Evolutionary conservation across 2,888 invertebrate species (phyloP).

Genomic region (Oscheius sp.): DNA sequence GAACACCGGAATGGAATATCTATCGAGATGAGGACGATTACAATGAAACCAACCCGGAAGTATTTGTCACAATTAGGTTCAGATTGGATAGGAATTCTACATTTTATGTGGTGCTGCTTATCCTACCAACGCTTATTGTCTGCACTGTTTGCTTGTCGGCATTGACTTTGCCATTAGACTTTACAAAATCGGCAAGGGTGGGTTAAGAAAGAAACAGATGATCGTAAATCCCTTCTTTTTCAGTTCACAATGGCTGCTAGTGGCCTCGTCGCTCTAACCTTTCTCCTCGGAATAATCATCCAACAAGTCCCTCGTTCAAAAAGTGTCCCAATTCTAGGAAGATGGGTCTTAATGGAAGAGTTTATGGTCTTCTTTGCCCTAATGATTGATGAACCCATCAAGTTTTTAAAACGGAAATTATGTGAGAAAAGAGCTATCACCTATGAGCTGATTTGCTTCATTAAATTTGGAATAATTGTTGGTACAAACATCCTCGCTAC

Average conservation of each 20-base stretch:
- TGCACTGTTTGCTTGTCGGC: not conserved
- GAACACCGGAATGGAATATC: not conserved
- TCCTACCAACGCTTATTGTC: not conserved
- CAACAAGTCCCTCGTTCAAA: not conserved
- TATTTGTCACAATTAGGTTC: not conserved
- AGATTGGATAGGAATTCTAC: not conserved
- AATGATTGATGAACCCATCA: not conserved
- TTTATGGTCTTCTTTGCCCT: not conserved
- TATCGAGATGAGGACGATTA: not conserved
- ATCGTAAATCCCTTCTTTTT: too few species aligned
- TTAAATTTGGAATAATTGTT: not conserved
- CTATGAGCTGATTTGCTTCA: not conserved
- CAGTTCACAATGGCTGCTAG: not conserved
- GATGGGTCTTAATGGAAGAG: conserved; percentile 9
- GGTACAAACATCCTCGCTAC: conserved; percentile 2
- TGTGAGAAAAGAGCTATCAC: too few species aligned
- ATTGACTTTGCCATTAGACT: not conserved
- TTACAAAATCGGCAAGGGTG: not conserved
- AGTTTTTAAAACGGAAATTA: not conserved
- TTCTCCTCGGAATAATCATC: not conserved
- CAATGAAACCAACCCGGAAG: not conserved
- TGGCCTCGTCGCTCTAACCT: not conserved
- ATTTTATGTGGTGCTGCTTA: not conserved
- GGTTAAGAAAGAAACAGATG: not conserved
- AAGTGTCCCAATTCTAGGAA: not conserved